A percentile compares a stretch with the other conserved stretches of the same genome.
Evolutionary conservation across 2,797 vertebrate species (phyloP).

Genomic region (Antrozous pallidus): DNA sequence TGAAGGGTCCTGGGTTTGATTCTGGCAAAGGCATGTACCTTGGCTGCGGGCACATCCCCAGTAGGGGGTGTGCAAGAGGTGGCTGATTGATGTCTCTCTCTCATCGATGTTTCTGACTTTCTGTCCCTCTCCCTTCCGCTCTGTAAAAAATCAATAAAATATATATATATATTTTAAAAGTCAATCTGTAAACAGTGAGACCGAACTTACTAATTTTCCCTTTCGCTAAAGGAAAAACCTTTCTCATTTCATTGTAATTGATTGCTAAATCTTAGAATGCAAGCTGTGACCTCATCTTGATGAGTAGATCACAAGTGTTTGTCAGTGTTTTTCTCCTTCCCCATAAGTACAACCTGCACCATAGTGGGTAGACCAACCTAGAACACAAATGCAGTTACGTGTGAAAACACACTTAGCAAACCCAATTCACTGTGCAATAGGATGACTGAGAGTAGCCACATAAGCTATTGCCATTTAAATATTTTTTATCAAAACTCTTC

Average conservation of each 20-base stretch:
- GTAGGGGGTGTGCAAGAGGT: no score
- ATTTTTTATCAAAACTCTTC: slow-evolving; percentile 55
- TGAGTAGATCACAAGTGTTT: background rate
- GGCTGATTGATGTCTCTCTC: no score
- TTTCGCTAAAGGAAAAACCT: background rate
- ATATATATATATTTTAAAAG: no score
- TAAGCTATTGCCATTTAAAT: slow-evolving; percentile 30
- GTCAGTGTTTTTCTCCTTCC: slow-evolving; percentile 8
- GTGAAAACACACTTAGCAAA: slow-evolving; percentile 61
- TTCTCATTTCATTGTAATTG: background rate
- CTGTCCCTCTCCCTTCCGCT: no score
- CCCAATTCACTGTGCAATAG: slow-evolving; percentile 39
- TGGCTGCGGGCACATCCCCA: no score
- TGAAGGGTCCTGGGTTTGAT: no score
- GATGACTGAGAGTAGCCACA: slow-evolving; percentile 5
- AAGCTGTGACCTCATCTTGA: background rate
- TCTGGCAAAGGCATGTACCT: no score
- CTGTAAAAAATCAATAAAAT: no score
- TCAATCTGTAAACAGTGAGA: background rate
- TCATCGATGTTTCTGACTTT: no score
- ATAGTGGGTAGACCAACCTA: slow-evolving; percentile 34
- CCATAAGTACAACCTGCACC: slow-evolving; percentile 29
- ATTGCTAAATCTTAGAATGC: background rate
- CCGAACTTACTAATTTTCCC: background rate
- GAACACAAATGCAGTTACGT: slow-evolving; percentile 59